phyloP scores from a whole-genome alignment of 2,113 vertebrate species.

The Megaptera novaeangliae region DNA sequence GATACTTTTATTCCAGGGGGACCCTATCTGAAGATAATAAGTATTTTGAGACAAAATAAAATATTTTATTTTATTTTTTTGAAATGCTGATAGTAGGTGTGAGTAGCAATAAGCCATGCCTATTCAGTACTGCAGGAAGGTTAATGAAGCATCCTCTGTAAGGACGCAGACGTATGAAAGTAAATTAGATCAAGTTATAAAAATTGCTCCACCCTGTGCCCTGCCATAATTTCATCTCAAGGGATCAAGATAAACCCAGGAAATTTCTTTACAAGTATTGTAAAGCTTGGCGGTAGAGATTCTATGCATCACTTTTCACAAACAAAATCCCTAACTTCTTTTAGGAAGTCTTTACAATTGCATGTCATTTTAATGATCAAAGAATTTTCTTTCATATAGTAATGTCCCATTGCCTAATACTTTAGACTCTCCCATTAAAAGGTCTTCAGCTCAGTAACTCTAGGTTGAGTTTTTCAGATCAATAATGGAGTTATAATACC shows the following conservation, averaged over 20 bases:
- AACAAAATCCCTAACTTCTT: slow-evolving; percentile 42
- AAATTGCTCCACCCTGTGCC: slow-evolving; percentile 8
- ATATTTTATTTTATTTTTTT: slow-evolving; percentile 2
- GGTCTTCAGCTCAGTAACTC: neutral
- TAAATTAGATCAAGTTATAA: neutral
- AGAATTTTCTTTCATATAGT: neutral
- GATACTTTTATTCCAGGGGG: neutral
- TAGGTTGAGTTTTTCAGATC: neutral
- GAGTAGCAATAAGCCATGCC: neutral
- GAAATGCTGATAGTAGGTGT: neutral
- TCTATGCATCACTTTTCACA: neutral
- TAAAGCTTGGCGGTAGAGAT: neutral
- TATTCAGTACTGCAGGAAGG: slow-evolving; percentile 35
- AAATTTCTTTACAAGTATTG: slow-evolving; percentile 19
- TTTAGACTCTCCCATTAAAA: neutral
- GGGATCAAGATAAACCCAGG: slow-evolving; percentile 45
- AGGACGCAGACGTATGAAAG: slow-evolving; percentile 41
- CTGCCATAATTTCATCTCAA: slow-evolving; percentile 64
- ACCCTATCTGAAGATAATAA: neutral
- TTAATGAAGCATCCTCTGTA: slow-evolving; percentile 31
- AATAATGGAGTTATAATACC: neutral
- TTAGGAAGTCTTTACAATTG: neutral
- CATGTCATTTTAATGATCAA: neutral
- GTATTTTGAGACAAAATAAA: slow-evolving; percentile 26
- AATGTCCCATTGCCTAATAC: neutral